Conservation (phyloP, 2,888 invertebrate species). For the Nomada fucata region DNA sequence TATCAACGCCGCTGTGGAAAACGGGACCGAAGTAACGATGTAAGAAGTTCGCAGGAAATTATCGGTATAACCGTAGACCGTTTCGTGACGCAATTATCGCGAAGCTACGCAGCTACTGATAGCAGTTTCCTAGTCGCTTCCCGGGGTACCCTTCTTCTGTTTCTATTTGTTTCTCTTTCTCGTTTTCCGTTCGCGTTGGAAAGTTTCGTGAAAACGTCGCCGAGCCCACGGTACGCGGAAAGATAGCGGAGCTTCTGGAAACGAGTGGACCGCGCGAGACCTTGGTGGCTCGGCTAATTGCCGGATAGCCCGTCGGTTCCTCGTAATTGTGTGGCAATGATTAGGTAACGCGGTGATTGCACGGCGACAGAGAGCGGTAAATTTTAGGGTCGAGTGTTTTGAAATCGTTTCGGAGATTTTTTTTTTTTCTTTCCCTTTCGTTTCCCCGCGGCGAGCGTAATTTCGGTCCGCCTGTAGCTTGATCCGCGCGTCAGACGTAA, state of each 20-base stretch:
- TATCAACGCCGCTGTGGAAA: slow-evolving; percentile 40
- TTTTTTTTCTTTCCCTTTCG: not conserved
- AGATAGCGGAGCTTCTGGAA: not conserved
- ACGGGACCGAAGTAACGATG: slow-evolving; percentile 29
- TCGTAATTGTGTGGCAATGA: slow-evolving; percentile 16
- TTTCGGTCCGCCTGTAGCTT: too few species aligned
- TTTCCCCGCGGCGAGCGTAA: too few species aligned
- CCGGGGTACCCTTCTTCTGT: too few species aligned
- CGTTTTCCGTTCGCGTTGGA: not conserved
- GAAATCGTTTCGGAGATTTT: not conserved
- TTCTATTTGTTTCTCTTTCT: not conserved
- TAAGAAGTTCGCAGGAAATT: slow-evolving; percentile 31
- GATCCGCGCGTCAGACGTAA: too few species aligned
- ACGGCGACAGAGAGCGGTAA: not conserved
- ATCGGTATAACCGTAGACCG: slow-evolving; percentile 25
- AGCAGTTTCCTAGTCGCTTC: not conserved
- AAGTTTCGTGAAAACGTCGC: not conserved
- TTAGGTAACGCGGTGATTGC: slow-evolving; percentile 11
- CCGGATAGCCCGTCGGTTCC: slow-evolving; percentile 10
- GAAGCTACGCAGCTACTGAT: slow-evolving; percentile 8
- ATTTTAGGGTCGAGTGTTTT: not conserved
- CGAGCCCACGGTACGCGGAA: not conserved
- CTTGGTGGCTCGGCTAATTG: slow-evolving; percentile 13
- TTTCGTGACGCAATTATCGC: slow-evolving; percentile 32
- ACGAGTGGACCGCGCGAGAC: not conserved